Evolutionary conservation across 2,797 vertebrate genomes (phyloP).

Genomic region (Rhinella marina): DNA sequence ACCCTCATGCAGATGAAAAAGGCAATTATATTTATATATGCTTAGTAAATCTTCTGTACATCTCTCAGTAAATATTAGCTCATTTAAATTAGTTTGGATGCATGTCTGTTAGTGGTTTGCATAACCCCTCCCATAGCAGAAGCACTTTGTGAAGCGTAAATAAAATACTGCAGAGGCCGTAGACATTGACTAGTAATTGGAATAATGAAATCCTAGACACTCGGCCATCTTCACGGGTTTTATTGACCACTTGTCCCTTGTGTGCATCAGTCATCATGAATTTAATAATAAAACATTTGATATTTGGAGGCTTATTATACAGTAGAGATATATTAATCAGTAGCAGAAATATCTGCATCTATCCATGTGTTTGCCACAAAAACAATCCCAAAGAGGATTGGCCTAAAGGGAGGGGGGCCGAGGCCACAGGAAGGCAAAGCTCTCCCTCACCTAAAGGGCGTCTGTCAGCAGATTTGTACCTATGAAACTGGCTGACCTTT

Average conservation of each 20-base stretch:
- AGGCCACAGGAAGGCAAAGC: too few relatives aligned
- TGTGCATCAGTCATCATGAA: neutral
- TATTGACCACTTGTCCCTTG: neutral
- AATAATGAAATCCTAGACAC: neutral
- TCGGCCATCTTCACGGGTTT: neutral
- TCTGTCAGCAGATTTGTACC: too few relatives aligned
- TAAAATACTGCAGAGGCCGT: neutral
- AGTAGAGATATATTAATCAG: neutral
- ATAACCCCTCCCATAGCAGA: constrained; percentile 36
- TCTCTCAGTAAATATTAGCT: constrained; percentile 46
- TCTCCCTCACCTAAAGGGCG: too few relatives aligned
- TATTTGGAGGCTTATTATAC: neutral
- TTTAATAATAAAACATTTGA: neutral
- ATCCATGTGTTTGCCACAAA: too few relatives aligned
- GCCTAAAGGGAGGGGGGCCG: too few relatives aligned
- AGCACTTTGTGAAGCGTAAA: neutral
- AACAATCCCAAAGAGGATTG: too few relatives aligned
- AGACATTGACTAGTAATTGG: neutral
- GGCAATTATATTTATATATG: constrained; percentile 48
- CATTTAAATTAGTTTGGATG: constrained; percentile 49
- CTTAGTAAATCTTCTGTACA: constrained; percentile 39
- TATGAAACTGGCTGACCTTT: too few relatives aligned
- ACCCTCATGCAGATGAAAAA: constrained; percentile 26
- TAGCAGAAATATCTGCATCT: too few relatives aligned
- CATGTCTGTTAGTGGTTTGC: constrained; percentile 37